These are phyloP conservation scores for Danio tinwini DNA, from an alignment of 2,797 vertebrate genomes.

Conservation along the genomic window DNA sequence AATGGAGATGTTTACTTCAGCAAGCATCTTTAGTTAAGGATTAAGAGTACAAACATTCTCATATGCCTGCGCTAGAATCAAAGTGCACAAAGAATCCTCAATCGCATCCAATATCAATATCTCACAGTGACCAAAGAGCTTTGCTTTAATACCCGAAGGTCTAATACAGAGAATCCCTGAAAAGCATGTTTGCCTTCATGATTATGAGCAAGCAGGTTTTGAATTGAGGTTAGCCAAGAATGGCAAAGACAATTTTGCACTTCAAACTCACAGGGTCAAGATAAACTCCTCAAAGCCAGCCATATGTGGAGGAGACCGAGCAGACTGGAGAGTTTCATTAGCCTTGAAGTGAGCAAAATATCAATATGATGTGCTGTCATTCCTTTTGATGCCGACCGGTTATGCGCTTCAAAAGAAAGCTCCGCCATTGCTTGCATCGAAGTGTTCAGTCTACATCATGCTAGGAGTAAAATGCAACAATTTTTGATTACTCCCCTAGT, in stretches of 20 bases:
- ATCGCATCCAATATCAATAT: neutral
- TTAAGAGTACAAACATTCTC: neutral
- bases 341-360: constrained; percentile 36
- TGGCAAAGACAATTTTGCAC: neutral
- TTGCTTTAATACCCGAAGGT: constrained; percentile 18
- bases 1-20: neutral
- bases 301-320: neutral
- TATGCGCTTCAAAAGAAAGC: constrained; percentile 14
- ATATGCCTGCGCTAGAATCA: neutral
- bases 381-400: constrained; percentile 7
- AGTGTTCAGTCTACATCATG: constrained; percentile 5
- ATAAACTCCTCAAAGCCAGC: constrained; percentile 8
- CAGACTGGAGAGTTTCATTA: constrained; percentile 19
- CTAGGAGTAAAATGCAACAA: constrained; percentile 20
- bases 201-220: constrained; percentile 35
- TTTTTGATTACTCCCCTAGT: too few species aligned
- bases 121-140: constrained; percentile 9
- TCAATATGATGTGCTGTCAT: constrained; percentile 28
- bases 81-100: constrained; percentile 3
- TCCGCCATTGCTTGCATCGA: constrained; percentile 6
- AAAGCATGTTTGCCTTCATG: constrained; percentile 41
- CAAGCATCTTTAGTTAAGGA: neutral
- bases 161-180: constrained; percentile 8
- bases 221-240: constrained; percentile 36
- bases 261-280: constrained; percentile 2